Base-by-base conservation (phyloP, 2,888 invertebrate genomes). In the Hirtodrosophila alboralis region DNA sequence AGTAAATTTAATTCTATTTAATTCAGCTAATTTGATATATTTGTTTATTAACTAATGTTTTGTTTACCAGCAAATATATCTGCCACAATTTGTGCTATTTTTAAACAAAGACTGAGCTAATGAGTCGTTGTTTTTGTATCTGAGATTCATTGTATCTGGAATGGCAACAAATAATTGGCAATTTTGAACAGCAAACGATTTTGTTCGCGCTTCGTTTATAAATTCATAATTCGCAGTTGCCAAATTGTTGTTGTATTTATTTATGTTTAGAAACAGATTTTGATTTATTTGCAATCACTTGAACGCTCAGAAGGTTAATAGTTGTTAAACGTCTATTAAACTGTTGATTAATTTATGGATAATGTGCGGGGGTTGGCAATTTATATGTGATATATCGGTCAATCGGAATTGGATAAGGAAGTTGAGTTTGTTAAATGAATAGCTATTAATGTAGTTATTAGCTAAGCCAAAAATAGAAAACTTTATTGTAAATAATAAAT, bases 281-380 rank as follows among this genome's bases (percentile, higher is more conserved):
- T 81, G 81, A 80, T 83, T 84, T 80, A 80, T 84, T 74, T 66
- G 74, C 71, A 60, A 62, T 57, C 79, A 65, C 71, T 78, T 81
- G 64, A 66, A 75, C 71, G 85, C 68, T 53, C 54, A 65, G 79
- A 81, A 81, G 83, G 83, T 84, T 81, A 81, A 84, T 74, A 58
- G 71, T 71, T 78, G 75, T 75, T 81, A 67, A 81, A 57, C 64
- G 60, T 76, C 79, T 64, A 74, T 63, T 78, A 68, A 63, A 64
- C 65, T 60, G 59, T 75, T 81, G 78, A 84, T 84, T 84, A 81
- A 75, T 81, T 75, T 78, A 60, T 38, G 47, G 54, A 53, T 66
- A 74, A 74, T 67, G 57, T 9, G 16, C 4, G 43, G 23, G 40
- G 30, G 34, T 4, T 40, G 27, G 2, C 8, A 12, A 8, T 8